Percentiles rank a stretch among this genome's conserved stretches.
Conservation (phyloP, 2,797 vertebrate species). For the Aratinga solstitialis region DNA sequence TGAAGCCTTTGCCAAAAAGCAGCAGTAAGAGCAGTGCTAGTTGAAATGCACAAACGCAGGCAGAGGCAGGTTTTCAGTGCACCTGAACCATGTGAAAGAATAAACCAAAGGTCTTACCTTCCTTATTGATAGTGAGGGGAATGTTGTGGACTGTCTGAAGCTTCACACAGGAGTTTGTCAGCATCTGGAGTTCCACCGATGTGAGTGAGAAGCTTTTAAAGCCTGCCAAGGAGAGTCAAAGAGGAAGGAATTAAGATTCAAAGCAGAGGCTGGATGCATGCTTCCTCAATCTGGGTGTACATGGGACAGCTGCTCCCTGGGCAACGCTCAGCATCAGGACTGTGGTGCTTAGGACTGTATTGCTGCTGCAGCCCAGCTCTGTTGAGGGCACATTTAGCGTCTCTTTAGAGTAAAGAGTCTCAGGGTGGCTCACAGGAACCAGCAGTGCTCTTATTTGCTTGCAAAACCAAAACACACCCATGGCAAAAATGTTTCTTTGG, state of each 20-base stretch:
- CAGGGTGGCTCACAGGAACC: neutral
- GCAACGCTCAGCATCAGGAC: neutral
- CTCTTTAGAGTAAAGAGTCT: neutral
- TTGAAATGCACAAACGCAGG: neutral
- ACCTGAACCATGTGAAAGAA: neutral
- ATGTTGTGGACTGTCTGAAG: constrained; percentile 93
- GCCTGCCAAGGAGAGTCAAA: constrained; percentile 73
- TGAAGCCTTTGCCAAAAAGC: neutral
- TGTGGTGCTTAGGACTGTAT: accelerated
- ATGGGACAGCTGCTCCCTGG: neutral
- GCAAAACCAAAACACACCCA: neutral
- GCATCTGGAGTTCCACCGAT: constrained; percentile 94
- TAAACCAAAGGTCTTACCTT: constrained; percentile 78
- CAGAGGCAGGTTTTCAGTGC: neutral
- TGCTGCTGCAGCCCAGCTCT: neutral
- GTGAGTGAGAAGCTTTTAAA: constrained; percentile 93
- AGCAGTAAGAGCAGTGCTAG: neutral
- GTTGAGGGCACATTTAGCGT: neutral
- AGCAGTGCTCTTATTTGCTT: neutral
- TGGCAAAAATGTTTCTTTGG: neutral
- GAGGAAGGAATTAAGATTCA: neutral
- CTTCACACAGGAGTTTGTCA: constrained; percentile 95
- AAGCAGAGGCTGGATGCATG: neutral
- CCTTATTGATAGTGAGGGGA: constrained; percentile 92
- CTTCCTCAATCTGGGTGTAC: neutral